Evolutionary conservation across 2,797 vertebrate genomes (phyloP).

Genomic region (Podarcis lilfordi): DNA sequence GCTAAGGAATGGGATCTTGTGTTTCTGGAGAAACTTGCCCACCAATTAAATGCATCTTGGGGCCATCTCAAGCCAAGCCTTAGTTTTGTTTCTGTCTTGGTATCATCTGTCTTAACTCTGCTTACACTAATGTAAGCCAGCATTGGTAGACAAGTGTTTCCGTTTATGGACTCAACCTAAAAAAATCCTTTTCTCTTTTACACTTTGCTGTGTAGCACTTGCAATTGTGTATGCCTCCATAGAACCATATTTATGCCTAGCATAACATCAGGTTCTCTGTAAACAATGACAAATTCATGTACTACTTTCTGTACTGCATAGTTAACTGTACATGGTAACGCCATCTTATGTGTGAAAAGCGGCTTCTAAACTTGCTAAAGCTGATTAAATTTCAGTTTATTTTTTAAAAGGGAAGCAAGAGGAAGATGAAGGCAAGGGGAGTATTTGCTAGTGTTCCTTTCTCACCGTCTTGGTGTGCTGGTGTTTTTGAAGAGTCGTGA

Average conservation of each 20-base stretch:
- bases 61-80: neutral
- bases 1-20: neutral
- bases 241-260: neutral
- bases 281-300: neutral
- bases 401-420: neutral
- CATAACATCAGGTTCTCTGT: neutral
- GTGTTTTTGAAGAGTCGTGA: neutral
- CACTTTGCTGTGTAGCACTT: neutral
- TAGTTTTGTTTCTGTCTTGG: neutral
- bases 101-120: neutral
- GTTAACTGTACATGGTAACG: neutral
- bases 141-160: neutral
- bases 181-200: neutral
- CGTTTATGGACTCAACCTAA: neutral
- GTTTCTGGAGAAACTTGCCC: neutral
- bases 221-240: neutral
- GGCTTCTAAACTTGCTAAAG: neutral
- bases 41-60: neutral
- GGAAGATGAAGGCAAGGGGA: neutral
- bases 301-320: neutral
- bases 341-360: neutral
- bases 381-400: neutral
- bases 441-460: neutral
- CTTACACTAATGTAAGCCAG: neutral
- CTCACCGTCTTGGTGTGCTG: neutral